Evolutionary conservation across 1,140 invertebrate genomes (phyloP).

Genomic region (Euura lappo): DNA sequence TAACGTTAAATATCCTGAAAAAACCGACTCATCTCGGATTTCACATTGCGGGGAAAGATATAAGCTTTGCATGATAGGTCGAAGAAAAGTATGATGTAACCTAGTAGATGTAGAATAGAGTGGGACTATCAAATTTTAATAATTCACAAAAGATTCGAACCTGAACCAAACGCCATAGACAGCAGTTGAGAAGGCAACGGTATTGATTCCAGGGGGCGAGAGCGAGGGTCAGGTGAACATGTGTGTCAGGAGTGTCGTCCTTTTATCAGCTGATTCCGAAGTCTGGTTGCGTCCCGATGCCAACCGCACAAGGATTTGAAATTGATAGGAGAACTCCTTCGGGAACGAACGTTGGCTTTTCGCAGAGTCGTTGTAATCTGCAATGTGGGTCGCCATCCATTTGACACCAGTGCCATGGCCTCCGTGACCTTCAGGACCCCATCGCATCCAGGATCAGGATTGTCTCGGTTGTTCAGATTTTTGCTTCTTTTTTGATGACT

Average conservation of each 20-base stretch:
- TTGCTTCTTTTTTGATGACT: no score
- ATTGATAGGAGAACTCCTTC: neutral
- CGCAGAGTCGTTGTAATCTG: neutral
- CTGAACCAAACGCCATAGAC: no score
- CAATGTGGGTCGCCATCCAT: neutral
- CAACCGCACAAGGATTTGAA: neutral
- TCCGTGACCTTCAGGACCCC: no score
- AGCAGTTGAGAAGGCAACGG: neutral
- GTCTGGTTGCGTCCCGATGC: neutral
- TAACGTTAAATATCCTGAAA: neutral
- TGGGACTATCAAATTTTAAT: no score
- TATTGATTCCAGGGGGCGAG: neutral
- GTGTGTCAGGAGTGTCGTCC: constrained; percentile 3
- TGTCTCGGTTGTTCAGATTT: no score
- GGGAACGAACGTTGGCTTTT: neutral
- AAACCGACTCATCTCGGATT: neutral
- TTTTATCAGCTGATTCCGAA: neutral
- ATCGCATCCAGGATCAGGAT: no score
- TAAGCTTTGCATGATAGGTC: no score
- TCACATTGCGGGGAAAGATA: no score
- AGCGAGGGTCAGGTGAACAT: neutral
- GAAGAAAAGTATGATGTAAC: no score
- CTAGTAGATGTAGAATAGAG: no score
- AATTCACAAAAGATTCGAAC: no score
- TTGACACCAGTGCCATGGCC: neutral